phyloP scores from a whole-genome alignment of 2,888 invertebrate genomes.

The Drosophila differens region DNA sequence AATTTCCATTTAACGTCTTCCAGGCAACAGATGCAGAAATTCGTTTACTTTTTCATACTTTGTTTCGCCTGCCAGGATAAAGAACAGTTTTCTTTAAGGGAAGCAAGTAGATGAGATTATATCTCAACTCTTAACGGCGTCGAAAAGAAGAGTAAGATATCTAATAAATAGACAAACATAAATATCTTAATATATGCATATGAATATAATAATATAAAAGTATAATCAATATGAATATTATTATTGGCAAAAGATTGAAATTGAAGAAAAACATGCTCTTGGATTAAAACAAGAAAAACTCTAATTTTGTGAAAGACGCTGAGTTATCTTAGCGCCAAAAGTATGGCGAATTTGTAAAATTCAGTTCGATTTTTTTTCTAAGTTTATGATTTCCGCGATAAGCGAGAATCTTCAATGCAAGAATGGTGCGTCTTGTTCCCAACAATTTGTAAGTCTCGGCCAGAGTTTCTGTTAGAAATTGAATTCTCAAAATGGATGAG shows the following conservation, averaged over 20 bases:
- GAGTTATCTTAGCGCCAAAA: neutral
- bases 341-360: neutral
- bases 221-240: too few species aligned
- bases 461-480: slow-evolving; percentile 8
- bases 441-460: neutral
- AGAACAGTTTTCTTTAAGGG: neutral
- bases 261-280: neutral
- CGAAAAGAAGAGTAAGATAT: neutral
- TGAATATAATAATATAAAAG: neutral
- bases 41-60: slow-evolving; percentile 20
- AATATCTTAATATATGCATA: neutral
- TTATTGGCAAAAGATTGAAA: too few species aligned
- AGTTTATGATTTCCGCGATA: neutral
- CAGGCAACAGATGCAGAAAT: slow-evolving; percentile 48
- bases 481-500: slow-evolving; percentile 11
- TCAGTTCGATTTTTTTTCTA: neutral
- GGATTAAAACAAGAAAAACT: neutral
- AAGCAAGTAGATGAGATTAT: neutral
- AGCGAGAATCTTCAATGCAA: neutral
- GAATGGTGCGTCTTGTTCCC: neutral
- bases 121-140: neutral
- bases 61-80: neutral
- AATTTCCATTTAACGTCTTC: slow-evolving; percentile 60
- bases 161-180: neutral
- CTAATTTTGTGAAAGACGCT: neutral